Percentiles rank a stretch among this genome's conserved stretches.
Conservation (phyloP, 2,888 invertebrate species). For the Cylloceria caligata region DNA sequence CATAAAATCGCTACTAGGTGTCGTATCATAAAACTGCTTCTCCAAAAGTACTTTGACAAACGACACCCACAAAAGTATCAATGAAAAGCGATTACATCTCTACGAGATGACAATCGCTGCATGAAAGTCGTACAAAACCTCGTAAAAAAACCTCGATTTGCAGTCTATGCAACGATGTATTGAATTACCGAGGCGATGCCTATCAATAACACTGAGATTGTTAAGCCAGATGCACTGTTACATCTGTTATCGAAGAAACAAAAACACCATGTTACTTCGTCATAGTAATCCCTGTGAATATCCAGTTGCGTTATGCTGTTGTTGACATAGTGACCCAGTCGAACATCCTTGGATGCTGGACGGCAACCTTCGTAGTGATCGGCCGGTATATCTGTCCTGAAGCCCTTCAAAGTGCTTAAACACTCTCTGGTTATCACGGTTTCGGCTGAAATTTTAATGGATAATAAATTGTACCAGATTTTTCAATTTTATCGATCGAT, state of each 20-base stretch:
- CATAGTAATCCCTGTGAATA: constrained; percentile 93
- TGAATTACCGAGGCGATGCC: constrained; percentile 46
- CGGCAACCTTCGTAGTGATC: constrained; percentile 97
- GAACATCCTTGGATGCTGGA: constrained; percentile 91
- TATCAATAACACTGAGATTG: constrained; percentile 76
- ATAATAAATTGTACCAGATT: constrained; percentile 24
- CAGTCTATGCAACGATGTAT: constrained; percentile 37
- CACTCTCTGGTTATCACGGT: constrained; percentile 94
- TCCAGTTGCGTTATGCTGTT: constrained; percentile 94
- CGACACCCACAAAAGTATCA: background rate
- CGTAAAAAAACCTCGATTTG: constrained; percentile 7
- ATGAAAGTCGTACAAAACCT: background rate
- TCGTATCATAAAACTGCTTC: background rate
- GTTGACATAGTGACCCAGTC: constrained; percentile 94
- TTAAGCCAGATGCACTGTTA: constrained; percentile 86
- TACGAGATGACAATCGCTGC: background rate
- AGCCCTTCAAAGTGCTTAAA: constrained; percentile 90
- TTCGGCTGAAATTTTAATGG: constrained; percentile 87
- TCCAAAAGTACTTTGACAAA: background rate
- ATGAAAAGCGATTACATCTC: constrained; percentile 8
- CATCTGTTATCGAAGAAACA: constrained; percentile 96
- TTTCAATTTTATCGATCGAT: background rate
- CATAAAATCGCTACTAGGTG: too few species aligned
- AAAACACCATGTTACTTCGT: constrained; percentile 94
- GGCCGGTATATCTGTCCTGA: constrained; percentile 94